These are phyloP conservation scores for Microtus ochrogaster DNA, from an alignment of 2,113 vertebrate genomes.

Conservation along the genomic window DNA sequence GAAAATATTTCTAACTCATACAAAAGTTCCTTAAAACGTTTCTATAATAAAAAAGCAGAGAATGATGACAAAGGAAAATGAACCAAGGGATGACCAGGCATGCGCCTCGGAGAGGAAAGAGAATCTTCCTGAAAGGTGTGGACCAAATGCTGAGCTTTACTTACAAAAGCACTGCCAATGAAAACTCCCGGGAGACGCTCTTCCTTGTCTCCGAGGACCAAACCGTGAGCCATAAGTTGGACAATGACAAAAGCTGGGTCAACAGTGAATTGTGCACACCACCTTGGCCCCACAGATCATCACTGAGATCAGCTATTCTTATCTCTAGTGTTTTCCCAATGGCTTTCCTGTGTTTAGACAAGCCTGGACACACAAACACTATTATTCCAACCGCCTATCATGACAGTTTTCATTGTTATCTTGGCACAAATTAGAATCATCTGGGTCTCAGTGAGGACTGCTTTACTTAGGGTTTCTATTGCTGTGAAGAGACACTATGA, in stretches of 20 bases:
- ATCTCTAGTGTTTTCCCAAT: too few species aligned
- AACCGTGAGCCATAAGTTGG: accelerated
- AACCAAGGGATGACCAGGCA: not conserved
- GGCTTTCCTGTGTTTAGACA: not conserved
- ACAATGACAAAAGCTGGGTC: too few species aligned
- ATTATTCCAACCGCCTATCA: not conserved
- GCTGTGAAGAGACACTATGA: not conserved
- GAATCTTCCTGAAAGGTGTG: not conserved
- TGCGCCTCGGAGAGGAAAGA: not conserved
- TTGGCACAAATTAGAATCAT: not conserved
- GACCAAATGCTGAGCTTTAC: not conserved
- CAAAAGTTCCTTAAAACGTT: not conserved
- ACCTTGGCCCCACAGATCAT: not conserved
- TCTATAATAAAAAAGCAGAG: not conserved
- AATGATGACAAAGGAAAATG: not conserved
- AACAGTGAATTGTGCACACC: not conserved
- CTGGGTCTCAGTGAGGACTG: not conserved
- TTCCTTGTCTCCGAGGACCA: not conserved
- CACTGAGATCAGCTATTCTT: not conserved
- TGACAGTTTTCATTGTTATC: not conserved
- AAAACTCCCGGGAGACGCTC: not conserved
- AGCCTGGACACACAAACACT: too few species aligned
- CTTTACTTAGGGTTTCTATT: not conserved
- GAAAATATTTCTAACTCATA: not conserved
- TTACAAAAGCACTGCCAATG: not conserved